phyloP scores from a whole-genome alignment of 2,888 invertebrate genomes.

The Dynastes tityus region DNA sequence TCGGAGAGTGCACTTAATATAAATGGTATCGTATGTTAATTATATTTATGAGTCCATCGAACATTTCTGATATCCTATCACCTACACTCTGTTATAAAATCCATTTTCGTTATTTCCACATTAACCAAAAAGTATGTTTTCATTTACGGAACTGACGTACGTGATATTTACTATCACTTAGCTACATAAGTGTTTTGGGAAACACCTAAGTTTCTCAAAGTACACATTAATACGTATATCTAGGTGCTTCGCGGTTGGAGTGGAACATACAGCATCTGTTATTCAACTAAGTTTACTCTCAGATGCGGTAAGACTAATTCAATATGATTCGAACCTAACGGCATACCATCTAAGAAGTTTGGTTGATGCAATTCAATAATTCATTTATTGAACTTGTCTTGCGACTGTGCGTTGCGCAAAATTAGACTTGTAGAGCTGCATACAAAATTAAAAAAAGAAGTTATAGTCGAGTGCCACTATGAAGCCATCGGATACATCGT shows the following conservation, averaged over 20 bases:
- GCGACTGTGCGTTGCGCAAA: no score
- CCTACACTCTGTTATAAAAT: no score
- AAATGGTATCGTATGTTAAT: no score
- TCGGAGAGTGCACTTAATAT: no score
- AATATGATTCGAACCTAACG: conserved; percentile 5
- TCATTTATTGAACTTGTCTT: not conserved
- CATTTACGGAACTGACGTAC: not conserved
- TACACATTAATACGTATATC: conserved; percentile 21
- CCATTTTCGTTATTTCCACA: no score
- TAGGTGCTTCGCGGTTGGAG: not conserved
- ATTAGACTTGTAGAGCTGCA: no score
- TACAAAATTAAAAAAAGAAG: no score
- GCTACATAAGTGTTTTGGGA: conserved; percentile 1
- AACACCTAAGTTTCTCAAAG: conserved; percentile 31
- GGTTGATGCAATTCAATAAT: not conserved
- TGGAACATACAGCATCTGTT: conserved; percentile 11
- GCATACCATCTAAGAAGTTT: not conserved
- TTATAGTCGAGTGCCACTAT: no score
- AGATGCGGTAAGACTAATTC: conserved; percentile 33
- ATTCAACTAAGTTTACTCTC: conserved; percentile 22
- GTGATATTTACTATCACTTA: conserved; percentile 22
- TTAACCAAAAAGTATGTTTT: no score
- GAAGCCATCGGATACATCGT: no score
- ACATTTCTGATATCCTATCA: no score
- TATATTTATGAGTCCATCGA: no score